phyloP scores from a whole-genome alignment of 2,797 vertebrate genomes.

The Betta splendens region DNA sequence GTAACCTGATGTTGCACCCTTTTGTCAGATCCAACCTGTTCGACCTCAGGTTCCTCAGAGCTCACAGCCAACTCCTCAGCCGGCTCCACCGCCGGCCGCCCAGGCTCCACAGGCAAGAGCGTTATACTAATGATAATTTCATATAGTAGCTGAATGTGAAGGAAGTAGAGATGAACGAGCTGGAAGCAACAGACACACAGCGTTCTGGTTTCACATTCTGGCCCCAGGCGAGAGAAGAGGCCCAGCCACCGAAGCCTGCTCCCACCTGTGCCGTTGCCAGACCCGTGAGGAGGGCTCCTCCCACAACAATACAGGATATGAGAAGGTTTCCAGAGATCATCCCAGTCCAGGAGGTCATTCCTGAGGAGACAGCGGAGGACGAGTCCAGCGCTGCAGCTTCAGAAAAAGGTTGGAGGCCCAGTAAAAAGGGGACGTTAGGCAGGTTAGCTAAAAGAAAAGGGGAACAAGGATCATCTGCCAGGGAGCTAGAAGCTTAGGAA shows the following conservation, averaged over 20 bases:
- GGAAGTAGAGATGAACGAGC: too few species aligned
- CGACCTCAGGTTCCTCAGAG: conserved; percentile 45
- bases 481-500: too few species aligned
- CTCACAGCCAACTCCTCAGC: conserved; percentile 42
- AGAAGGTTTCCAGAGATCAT: conserved; percentile 70
- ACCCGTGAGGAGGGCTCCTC: conserved; percentile 72
- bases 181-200: neutral
- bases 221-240: conserved; percentile 59
- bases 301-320: conserved; percentile 64
- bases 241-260: conserved; percentile 53
- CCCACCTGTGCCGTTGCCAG: conserved; percentile 61
- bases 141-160: too few species aligned
- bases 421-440: too few species aligned
- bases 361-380: conserved; percentile 67
- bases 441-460: too few species aligned
- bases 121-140: too few species aligned
- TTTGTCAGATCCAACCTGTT: conserved; percentile 51
- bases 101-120: conserved; percentile 57
- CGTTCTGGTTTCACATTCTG: too few species aligned
- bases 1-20: neutral
- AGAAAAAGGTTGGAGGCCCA: conserved; percentile 61
- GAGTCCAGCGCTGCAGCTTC: conserved; percentile 61
- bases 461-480: too few species aligned
- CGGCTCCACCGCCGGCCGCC: conserved; percentile 34
- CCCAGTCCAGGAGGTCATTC: conserved; percentile 69